A percentile compares a stretch with the other conserved stretches of the same genome.
Evolutionary conservation across 2,888 invertebrate genomes (phyloP).

Genomic region (Eubasilissa splendida): DNA sequence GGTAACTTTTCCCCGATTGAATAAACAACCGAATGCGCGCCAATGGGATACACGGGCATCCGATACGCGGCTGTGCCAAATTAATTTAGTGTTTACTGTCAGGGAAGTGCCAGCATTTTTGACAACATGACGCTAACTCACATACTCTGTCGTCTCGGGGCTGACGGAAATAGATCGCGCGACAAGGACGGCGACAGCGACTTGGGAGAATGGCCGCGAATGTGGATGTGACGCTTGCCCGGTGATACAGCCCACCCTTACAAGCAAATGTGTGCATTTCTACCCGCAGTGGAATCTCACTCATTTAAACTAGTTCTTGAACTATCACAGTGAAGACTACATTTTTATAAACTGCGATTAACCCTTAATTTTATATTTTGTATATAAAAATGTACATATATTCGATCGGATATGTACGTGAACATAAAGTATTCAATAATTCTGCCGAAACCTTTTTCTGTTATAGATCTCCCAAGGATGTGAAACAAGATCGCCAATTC

Average conservation of each 20-base stretch:
- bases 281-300: too few species aligned
- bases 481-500: too few species aligned
- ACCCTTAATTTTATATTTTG: too few species aligned
- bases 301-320: too few species aligned
- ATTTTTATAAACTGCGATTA: too few species aligned
- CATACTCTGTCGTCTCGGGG: constrained; percentile 32
- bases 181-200: constrained; percentile 33
- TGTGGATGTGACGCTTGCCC: background rate
- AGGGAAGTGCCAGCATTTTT: constrained; percentile 57
- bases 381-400: too few species aligned
- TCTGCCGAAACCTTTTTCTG: too few species aligned
- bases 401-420: too few species aligned
- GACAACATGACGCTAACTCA: constrained; percentile 55
- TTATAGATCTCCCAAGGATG: too few species aligned
- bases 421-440: too few species aligned
- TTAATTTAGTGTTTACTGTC: constrained; percentile 58
- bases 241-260: constrained; percentile 4
- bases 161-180: constrained; percentile 49
- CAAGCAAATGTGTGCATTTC: background rate
- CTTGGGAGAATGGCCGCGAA: constrained; percentile 1
- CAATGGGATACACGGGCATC: constrained; percentile 29
- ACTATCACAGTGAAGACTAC: too few species aligned
- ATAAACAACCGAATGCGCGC: constrained; percentile 44
- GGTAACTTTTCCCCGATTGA: constrained; percentile 48
- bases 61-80: constrained; percentile 53